Evolutionary conservation across 2,113 vertebrate species (phyloP).

Genomic region (Symphodus melops): DNA sequence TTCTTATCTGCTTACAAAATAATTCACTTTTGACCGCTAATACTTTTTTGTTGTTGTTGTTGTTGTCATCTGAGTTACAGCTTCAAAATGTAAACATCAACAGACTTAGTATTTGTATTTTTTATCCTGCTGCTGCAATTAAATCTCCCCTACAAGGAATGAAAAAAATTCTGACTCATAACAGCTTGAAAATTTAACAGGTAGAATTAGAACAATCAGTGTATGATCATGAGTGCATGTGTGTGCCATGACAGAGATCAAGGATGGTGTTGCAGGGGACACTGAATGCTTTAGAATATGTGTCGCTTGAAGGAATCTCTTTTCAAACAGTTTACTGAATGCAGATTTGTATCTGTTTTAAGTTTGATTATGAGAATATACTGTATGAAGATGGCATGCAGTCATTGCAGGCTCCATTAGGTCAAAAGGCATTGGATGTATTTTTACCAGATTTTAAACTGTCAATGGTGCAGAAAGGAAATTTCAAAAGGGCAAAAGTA

Average conservation of each 20-base stretch:
- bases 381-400: too few relatives aligned
- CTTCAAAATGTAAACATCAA: not conserved
- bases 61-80: not conserved
- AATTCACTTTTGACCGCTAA: not conserved
- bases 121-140: not conserved
- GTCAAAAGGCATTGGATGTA: too few relatives aligned
- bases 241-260: not conserved
- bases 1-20: constrained; percentile 29
- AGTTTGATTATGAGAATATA: too few relatives aligned
- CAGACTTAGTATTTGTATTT: not conserved
- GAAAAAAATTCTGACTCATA: not conserved
- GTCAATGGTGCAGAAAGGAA: too few relatives aligned
- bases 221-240: too few relatives aligned
- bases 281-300: not conserved
- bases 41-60: not conserved
- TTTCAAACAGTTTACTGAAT: not conserved
- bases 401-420: too few relatives aligned
- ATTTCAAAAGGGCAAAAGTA: too few relatives aligned
- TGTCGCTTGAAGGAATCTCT: not conserved
- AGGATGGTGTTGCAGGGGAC: not conserved
- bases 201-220: too few relatives aligned
- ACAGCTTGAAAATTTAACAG: too few relatives aligned
- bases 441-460: too few relatives aligned
- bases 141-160: not conserved
- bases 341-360: too few relatives aligned